Evolutionary conservation across 2,797 vertebrate genomes (phyloP), one percentile per base, ranked within the genome.

Genomic region (Cygnus olor): DNA sequence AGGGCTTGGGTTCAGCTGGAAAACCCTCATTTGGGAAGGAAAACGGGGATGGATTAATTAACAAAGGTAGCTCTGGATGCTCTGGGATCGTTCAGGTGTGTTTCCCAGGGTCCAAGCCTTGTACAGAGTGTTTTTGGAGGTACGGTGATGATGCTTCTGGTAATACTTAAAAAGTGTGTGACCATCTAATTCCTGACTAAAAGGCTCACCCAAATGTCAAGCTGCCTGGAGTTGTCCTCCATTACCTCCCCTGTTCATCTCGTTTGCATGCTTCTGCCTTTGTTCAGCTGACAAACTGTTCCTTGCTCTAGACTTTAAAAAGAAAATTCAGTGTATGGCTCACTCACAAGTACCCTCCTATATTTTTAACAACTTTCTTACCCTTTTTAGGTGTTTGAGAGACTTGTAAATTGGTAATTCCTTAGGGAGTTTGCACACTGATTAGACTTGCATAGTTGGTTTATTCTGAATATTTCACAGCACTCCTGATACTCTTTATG

Each of bases 391-490:
- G 12, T 40, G 7, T 77, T 85, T 57, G 78, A 80, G 71, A 81
- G 25, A 38, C 80, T 89, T 83, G 77, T 40, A 82, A 70, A 73
- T 36, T 66, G 68, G 5, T 86, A 44, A 77, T 87, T 95, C 64
- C 56, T 0, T 2, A 89, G 71, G 56, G 71, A 85, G 64, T 42
- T 65, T 69, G 88, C 88, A 51, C 12, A 27, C 51, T 91, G 91
- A 45, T 95, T 76, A 86, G 51, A 74, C 60, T 91, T 69, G 49
- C 30, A 7, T 51, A 69, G 77, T 47, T 47, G 60, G 38, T 79
- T 86, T 86, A 70, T 93, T 63, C 70, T 82, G 88, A 58, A 32
- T 86, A 81, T 93, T 93, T 90, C 68, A 49, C 42, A 87, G 42
- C 45, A 30, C 45, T 94, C 45, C 70, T 68, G 77, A 58, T 66